Base-by-base conservation (phyloP, 2,797 vertebrate genomes). In the Rallus crepitans region DNA sequence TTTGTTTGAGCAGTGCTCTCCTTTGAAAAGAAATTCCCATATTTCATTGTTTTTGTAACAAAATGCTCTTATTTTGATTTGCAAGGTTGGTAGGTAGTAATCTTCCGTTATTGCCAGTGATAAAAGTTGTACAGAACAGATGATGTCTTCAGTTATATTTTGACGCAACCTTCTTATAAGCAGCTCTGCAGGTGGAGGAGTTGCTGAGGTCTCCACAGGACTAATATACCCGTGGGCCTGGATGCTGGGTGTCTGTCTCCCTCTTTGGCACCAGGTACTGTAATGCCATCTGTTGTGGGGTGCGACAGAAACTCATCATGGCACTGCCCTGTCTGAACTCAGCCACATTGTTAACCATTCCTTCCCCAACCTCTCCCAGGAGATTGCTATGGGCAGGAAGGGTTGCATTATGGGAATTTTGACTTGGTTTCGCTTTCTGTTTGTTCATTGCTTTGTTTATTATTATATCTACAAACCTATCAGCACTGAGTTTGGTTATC, bases 51-150 rank as follows among this genome's bases (percentile, higher is more conserved):
- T 89, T 94, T 76, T 87, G 31, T 21, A 78, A 75, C 12, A 81
- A 45, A 86, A 90, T 89, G 87, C 14, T 91, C 47, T 55, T 83
- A 86, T 90, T 61, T 82, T 81, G 73, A 79, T 95, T 93, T 90
- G 63, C 55, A 47, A 71, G 45, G 85, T 55, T 86, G 73, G 66
- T 86, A 84, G 66, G 82, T 72, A 90, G 70, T 90, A 91, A 91
- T 71, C 65, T 45, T 82, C 83, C 55, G 12, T 94, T 95, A 94
- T 76, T 84, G 76, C 76, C 17, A 19, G 50, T 53, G 66, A 78
- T 93, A 50, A 90, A 90, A 94, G 76, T 77, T 66, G 52, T 82
- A 63, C 66, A 77, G 87, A 52, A 82, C 91, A 90, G 82, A 76
- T 90, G 65, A 33, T 82, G 89, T 79, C 82, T 87, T 88, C 73